These are phyloP conservation scores for Oreortyx pictus DNA, from an alignment of 2,797 vertebrate species.

Conservation along the genomic window DNA sequence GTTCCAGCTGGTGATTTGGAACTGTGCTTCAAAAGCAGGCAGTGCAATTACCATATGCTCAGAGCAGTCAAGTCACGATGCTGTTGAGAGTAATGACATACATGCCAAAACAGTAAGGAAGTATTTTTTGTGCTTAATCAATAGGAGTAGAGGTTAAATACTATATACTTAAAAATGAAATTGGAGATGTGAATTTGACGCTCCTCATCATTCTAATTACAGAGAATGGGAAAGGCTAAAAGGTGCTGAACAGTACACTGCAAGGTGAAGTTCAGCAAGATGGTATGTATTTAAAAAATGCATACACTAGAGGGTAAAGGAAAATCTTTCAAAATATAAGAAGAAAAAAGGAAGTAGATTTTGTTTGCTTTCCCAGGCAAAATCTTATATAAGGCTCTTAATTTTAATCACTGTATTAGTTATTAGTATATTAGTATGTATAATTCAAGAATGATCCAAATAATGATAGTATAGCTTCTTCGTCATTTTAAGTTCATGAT, in stretches of 20 bases:
- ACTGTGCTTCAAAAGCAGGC: not conserved
- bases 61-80: not conserved
- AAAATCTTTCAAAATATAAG: not conserved
- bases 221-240: not conserved
- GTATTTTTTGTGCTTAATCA: not conserved
- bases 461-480: not conserved
- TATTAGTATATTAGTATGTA: too few relatives aligned
- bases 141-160: slow-evolving; percentile 7
- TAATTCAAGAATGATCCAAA: not conserved
- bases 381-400: not conserved
- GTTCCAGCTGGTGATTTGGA: not conserved
- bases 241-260: not conserved
- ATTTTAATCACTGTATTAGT: not conserved
- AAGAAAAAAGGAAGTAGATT: not conserved
- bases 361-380: not conserved
- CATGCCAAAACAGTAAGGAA: not conserved
- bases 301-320: not conserved
- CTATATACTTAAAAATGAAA: not conserved
- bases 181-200: not conserved
- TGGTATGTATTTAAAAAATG: not conserved
- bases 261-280: not conserved
- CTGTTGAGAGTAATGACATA: not conserved
- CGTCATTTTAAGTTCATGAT: not conserved
- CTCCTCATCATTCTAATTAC: not conserved
- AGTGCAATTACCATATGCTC: not conserved